phyloP scores from a whole-genome alignment of 2,888 invertebrate species.

The Eupeodes latifasciatus region DNA sequence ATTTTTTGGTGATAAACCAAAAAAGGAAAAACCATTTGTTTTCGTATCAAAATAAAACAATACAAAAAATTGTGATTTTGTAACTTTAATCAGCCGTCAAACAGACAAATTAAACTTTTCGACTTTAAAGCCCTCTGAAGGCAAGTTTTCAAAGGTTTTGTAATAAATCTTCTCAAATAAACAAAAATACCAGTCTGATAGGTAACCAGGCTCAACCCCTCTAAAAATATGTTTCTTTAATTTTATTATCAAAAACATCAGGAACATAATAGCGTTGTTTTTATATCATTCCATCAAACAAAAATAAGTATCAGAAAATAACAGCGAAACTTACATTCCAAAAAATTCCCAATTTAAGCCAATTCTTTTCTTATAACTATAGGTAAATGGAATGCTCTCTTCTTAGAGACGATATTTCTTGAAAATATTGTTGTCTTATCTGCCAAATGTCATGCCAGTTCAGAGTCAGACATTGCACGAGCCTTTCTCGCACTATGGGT shows the following conservation, averaged over 20 bases:
- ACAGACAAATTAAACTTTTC: not conserved
- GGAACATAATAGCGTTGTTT: not conserved
- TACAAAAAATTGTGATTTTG: not conserved
- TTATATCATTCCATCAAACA: not conserved
- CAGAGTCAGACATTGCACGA: slow-evolving; percentile 16
- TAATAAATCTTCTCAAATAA: slow-evolving; percentile 15
- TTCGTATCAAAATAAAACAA: not conserved
- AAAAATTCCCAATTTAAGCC: slow-evolving; percentile 20
- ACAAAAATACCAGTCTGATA: not conserved
- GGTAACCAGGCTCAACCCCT: not conserved
- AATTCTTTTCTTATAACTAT: not conserved
- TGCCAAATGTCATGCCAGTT: slow-evolving; percentile 48
- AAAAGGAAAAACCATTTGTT: not conserved
- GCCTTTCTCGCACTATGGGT: not conserved
- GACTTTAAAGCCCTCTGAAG: not conserved
- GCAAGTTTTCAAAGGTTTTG: not conserved
- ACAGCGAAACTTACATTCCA: slow-evolving; percentile 12
- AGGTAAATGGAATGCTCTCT: not conserved
- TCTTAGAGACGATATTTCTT: not conserved
- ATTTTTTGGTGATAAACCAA: no score
- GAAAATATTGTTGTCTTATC: slow-evolving; percentile 37
- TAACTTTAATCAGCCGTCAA: not conserved
- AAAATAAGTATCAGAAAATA: not conserved
- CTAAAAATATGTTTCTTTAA: not conserved
- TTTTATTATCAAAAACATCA: not conserved